Evolutionary conservation across 1,140 invertebrate species (phyloP).

Genomic region (Steinernema feltiae): DNA sequence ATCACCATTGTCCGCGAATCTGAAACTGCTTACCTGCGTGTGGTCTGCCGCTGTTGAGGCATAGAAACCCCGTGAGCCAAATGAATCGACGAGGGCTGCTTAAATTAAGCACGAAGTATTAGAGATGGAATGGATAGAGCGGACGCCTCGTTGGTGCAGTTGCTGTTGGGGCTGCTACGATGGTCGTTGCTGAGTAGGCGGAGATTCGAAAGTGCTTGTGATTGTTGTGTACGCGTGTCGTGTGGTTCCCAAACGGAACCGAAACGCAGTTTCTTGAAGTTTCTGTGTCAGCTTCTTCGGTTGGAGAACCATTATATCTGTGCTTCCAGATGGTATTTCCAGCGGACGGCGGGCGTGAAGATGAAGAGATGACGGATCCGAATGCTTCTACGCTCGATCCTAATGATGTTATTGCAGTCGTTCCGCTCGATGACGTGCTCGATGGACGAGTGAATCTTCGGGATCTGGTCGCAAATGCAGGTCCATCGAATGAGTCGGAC

Average conservation of each 20-base stretch:
- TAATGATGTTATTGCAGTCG: not conserved
- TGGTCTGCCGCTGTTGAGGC: too few relatives aligned
- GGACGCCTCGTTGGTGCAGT: not conserved
- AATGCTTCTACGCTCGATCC: not conserved
- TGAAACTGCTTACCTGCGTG: too few relatives aligned
- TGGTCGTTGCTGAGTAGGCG: slow-evolving; percentile 10
- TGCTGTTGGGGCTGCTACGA: not conserved
- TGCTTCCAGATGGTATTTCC: not conserved
- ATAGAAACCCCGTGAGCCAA: too few relatives aligned
- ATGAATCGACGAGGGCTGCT: too few relatives aligned
- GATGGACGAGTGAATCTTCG: not conserved
- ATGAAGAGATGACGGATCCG: not conserved
- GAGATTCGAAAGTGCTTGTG: slow-evolving; percentile 10
- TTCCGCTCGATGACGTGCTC: not conserved
- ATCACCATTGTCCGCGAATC: too few relatives aligned
- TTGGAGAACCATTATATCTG: too few relatives aligned
- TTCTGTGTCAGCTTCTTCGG: not conserved
- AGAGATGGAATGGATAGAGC: not conserved
- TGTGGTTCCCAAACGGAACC: not conserved
- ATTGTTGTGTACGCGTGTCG: slow-evolving; percentile 13
- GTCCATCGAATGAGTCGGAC: not conserved
- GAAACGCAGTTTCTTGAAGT: not conserved
- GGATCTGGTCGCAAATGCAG: not conserved
- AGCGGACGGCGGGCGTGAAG: not conserved
- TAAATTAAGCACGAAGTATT: not conserved